phyloP scores from a whole-genome alignment of 2,113 vertebrate species.

The Vidua macroura region DNA sequence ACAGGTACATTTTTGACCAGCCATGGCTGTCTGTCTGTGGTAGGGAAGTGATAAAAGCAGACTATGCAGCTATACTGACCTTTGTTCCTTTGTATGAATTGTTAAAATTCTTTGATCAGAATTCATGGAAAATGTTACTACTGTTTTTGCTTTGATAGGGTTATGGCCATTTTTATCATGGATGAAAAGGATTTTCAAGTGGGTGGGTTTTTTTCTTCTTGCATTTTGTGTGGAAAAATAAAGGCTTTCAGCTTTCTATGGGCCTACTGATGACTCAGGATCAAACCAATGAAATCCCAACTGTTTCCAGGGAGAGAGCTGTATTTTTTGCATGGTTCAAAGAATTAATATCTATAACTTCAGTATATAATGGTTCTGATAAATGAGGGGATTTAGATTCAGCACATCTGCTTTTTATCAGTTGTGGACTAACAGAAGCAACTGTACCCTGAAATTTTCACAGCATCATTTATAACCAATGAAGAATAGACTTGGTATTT shows the following conservation, averaged over 20 bases:
- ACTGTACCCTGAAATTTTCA: neutral
- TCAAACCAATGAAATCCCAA: conserved; percentile 1
- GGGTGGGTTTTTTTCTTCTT: neutral
- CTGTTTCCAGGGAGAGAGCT: neutral
- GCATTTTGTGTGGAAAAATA: neutral
- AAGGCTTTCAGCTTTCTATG: neutral
- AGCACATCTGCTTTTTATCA: conserved; percentile 27
- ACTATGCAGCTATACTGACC: neutral
- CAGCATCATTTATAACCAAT: neutral
- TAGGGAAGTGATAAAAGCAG: neutral
- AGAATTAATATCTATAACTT: conserved; percentile 5
- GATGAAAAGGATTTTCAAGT: conserved; percentile 10
- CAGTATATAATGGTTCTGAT: neutral
- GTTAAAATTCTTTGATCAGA: neutral
- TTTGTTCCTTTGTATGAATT: neutral
- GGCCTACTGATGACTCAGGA: neutral
- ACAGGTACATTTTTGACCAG: neutral
- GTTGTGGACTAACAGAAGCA: neutral
- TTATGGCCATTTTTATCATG: neutral
- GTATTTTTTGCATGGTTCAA: neutral
- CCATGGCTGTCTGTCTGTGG: neutral
- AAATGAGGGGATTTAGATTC: neutral
- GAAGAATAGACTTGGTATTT: neutral
- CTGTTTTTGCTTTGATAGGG: neutral
- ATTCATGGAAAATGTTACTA: neutral